These are phyloP conservation scores for Botia kubotai DNA, from an alignment of 2,797 vertebrate species.

Conservation along the genomic window DNA sequence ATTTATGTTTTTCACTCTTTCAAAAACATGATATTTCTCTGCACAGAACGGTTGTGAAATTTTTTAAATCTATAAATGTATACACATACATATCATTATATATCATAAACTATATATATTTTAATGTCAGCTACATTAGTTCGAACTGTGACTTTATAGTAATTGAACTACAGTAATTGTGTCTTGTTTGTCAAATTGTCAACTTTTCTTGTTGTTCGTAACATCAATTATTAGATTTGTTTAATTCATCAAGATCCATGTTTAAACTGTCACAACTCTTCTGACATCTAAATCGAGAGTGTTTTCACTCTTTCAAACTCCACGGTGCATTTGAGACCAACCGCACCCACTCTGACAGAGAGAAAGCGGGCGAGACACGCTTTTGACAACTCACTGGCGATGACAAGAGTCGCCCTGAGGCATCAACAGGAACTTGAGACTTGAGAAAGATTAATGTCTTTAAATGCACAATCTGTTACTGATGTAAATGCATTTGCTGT, in stretches of 20 bases:
- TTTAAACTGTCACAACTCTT: conserved; percentile 54
- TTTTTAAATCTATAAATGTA: no score
- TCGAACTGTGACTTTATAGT: no score
- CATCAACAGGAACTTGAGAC: conserved; percentile 56
- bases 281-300: conserved; percentile 50
- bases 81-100: no score
- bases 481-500: conserved; percentile 45
- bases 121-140: not conserved
- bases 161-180: no score
- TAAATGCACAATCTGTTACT: conserved; percentile 50
- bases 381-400: conserved; percentile 46
- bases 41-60: no score
- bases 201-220: conserved; percentile 9
- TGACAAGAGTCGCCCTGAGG: conserved; percentile 54
- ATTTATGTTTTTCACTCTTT: not conserved
- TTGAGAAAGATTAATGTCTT: conserved; percentile 60
- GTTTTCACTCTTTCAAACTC: conserved; percentile 48
- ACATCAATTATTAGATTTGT: conserved; percentile 28
- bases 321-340: conserved; percentile 10
- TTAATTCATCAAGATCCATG: conserved; percentile 55
- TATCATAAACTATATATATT: no score
- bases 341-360: conserved; percentile 36
- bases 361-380: conserved; percentile 19
- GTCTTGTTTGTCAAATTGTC: not conserved
- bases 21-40: not conserved